These are phyloP conservation scores for Sisor rabdophorus DNA, from an alignment of 2,113 vertebrate species.

Conservation along the genomic window DNA sequence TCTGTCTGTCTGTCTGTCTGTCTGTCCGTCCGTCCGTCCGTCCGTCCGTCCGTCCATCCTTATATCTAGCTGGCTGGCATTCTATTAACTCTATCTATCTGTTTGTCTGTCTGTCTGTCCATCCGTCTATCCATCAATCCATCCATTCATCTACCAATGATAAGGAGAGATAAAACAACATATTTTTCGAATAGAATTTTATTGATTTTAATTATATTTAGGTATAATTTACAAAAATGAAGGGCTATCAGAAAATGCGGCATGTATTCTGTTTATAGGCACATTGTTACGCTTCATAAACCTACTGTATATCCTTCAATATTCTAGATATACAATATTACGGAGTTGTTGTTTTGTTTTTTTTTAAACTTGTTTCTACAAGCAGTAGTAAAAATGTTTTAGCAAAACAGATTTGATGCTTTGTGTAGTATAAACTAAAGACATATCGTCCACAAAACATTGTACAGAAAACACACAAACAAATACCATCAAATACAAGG, in stretches of 20 bases:
- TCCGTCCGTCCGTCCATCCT: too few species aligned
- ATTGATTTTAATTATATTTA: slow-evolving; percentile 37
- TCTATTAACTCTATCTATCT: too few species aligned
- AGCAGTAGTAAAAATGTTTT: background rate
- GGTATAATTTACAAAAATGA: slow-evolving; percentile 38
- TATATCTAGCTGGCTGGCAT: too few species aligned
- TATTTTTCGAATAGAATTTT: slow-evolving; percentile 16
- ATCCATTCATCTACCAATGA: too few species aligned
- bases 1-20: too few species aligned
- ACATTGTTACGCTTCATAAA: slow-evolving; percentile 34
- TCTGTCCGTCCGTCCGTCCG: too few species aligned
- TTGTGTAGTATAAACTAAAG: background rate
- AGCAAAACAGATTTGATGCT: background rate
- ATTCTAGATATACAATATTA: background rate
- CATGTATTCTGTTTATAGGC: slow-evolving; percentile 43
- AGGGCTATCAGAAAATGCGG: slow-evolving; percentile 22
- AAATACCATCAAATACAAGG: slow-evolving; percentile 5
- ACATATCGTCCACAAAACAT: background rate
- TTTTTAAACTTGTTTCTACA: background rate
- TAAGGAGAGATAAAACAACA: background rate
- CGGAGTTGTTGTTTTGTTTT: background rate
- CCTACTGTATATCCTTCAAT: background rate
- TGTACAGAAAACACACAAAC: background rate
- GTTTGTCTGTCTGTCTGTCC: too few species aligned
- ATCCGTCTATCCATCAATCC: too few species aligned